Base-by-base conservation (phyloP, 2,888 invertebrate species). In the Drosophila stalkeri region DNA sequence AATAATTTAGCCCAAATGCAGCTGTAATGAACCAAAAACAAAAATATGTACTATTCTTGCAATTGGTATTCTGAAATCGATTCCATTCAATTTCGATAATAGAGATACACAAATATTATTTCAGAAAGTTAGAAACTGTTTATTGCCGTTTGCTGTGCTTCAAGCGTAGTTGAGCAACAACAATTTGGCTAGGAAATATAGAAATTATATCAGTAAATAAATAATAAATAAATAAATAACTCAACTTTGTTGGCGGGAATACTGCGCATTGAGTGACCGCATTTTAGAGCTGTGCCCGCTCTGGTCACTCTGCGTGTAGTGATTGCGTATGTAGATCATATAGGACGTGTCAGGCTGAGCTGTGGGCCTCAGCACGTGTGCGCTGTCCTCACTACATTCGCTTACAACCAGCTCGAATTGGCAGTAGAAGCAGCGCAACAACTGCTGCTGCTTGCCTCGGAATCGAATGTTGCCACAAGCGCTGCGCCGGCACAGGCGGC, bases 401-500 rank as follows among this genome's bases (percentile, higher is more conserved):
- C 16, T 39, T 0, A 60, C 18, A 18, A 31, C 5, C 39, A 60
- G n/a, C 39, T 60, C 37, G 9, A 60, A 60, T 5, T 60, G 47
- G 47, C 60, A 60, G 47, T 60, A 27, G 16, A 31, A 60, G 47
- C 60, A 60, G 39, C 27, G 39, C 39, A 60, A 31, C 14, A 39
- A 16, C 14, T 31, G 9, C 18, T 9, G 37, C 18, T 14, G 37
- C 39, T 54, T 9, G 12, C 23, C 16, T 0, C 9, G n/a, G 11
- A 80, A 80, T 0, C 20, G 12, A 1, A 61, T 18, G 12, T 54
- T 41, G 57, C 81, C 79, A 43, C 18, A 60, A 5, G 60, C 71
- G 3, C 51, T 43, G n/a, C 65, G 65, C 1, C 61, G 61, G 33
- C 81, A 81, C 35, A 81, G 51, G 5, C 27, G 20, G 27, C 81